These are phyloP conservation scores for Sardinella longiceps DNA, from an alignment of 2,797 vertebrate genomes.

Conservation along the genomic window DNA sequence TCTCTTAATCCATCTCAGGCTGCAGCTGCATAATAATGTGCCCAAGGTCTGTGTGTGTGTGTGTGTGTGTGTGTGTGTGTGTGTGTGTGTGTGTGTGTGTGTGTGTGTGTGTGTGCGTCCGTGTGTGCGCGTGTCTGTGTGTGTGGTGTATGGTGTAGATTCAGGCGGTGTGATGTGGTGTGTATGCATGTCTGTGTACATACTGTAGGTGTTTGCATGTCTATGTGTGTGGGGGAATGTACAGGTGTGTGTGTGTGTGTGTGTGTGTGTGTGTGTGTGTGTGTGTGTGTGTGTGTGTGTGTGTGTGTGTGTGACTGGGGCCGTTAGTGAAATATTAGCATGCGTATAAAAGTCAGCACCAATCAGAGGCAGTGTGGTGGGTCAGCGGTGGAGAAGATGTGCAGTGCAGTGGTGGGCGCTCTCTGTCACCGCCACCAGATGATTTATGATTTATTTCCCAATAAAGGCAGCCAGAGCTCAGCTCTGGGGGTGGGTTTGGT, in stretches of 20 bases:
- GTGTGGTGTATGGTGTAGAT: background rate
- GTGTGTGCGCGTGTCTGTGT: background rate
- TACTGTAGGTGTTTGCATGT: background rate
- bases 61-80: background rate
- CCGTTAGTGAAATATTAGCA: slow-evolving; percentile 68
- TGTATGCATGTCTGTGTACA: background rate
- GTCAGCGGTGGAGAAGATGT: slow-evolving; percentile 60
- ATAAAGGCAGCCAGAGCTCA: slow-evolving; percentile 68
- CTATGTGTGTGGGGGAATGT: slow-evolving; percentile 10
- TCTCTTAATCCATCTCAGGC: slow-evolving; percentile 52
- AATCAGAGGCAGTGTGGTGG: slow-evolving; percentile 55
- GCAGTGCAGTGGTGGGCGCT: slow-evolving; percentile 65
- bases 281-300: background rate
- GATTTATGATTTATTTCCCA: slow-evolving; percentile 81
- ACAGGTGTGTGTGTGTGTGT: slow-evolving; percentile 31
- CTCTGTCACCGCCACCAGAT: slow-evolving; percentile 70
- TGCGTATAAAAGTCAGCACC: slow-evolving; percentile 54
- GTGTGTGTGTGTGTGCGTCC: background rate
- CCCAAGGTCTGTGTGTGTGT: slow-evolving; percentile 34
- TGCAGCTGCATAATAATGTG: slow-evolving; percentile 60
- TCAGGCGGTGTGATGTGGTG: background rate
- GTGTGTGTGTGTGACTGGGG: slow-evolving; percentile 36
- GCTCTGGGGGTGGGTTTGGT: background rate
- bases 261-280: background rate
- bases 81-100: background rate